Evolutionary conservation across 2,113 vertebrate genomes (phyloP).

Genomic region (Trichomycterus rosablanca): DNA sequence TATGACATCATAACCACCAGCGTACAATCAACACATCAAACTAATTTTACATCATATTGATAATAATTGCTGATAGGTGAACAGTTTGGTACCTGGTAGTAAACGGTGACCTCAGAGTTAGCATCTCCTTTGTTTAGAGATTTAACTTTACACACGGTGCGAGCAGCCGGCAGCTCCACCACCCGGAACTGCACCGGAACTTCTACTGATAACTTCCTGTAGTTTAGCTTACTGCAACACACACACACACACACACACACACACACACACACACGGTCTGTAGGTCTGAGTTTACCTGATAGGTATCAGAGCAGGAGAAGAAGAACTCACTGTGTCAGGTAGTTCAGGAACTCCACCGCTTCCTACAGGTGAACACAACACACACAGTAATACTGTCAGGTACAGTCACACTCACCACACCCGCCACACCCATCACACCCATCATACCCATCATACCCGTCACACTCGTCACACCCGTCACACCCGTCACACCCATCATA

Average conservation of each 20-base stretch:
- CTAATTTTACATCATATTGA: too few relatives aligned
- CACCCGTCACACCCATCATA: too few relatives aligned
- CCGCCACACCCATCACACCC: too few relatives aligned
- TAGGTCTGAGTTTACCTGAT: too few relatives aligned
- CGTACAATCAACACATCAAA: too few relatives aligned
- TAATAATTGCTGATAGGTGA: too few relatives aligned
- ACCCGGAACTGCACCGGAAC: conserved; percentile 87
- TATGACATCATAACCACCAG: too few relatives aligned
- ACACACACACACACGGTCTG: conserved; percentile 3
- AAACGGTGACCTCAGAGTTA: conserved; percentile 93
- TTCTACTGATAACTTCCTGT: conserved; percentile 67
- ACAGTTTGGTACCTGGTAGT: conserved; percentile 81
- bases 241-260: conserved; percentile 35
- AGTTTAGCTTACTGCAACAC: conserved; percentile 78
- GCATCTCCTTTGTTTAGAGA: conserved; percentile 88
- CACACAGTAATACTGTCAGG: too few relatives aligned
- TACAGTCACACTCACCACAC: too few relatives aligned
- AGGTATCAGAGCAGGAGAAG: neutral
- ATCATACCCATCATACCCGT: too few relatives aligned
- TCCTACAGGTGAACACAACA: neutral
- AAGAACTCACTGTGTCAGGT: conserved; percentile 16
- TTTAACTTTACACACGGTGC: conserved; percentile 86
- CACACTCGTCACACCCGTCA: too few relatives aligned
- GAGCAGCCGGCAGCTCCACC: conserved; percentile 78
- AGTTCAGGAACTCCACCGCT: conserved; percentile 6